Evolutionary conservation across 2,113 vertebrate species (phyloP).

Genomic region (Cheilinus undulatus): DNA sequence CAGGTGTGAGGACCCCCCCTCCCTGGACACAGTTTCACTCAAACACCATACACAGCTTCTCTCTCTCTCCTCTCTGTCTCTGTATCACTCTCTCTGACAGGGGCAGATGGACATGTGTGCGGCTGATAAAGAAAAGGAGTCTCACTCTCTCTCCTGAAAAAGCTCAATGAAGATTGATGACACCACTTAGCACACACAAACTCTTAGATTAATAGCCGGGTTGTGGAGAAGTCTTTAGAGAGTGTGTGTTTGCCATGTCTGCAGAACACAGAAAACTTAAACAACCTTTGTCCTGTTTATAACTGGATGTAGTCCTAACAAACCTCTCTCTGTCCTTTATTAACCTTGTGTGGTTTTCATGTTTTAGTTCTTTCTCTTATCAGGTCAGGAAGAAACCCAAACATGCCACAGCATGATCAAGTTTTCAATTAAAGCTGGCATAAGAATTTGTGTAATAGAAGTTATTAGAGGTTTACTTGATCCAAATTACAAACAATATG

Average conservation of each 20-base stretch:
- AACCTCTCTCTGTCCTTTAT: background rate
- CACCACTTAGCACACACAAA: conserved; percentile 48
- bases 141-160: conserved; percentile 28
- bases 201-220: conserved; percentile 42
- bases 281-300: conserved; percentile 12
- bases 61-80: background rate
- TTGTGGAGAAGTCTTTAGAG: conserved; percentile 35
- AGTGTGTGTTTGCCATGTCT: conserved; percentile 29
- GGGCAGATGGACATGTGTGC: conserved; percentile 61
- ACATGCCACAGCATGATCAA: no score
- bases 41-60: background rate
- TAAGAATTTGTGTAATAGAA: no score
- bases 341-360: background rate
- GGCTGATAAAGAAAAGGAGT: conserved; percentile 45
- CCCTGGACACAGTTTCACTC: background rate
- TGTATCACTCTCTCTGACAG: conserved; percentile 33
- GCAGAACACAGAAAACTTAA: conserved; percentile 17
- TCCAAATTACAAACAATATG: no score
- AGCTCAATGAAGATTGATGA: conserved; percentile 69
- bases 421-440: no score
- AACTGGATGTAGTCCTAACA: conserved; percentile 6
- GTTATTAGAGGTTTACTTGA: no score
- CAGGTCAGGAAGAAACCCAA: no score
- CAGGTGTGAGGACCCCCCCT: background rate
- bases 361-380: no score